These are phyloP conservation scores for Esperia sulphurella DNA, from an alignment of 2,888 invertebrate genomes.

Conservation along the genomic window DNA sequence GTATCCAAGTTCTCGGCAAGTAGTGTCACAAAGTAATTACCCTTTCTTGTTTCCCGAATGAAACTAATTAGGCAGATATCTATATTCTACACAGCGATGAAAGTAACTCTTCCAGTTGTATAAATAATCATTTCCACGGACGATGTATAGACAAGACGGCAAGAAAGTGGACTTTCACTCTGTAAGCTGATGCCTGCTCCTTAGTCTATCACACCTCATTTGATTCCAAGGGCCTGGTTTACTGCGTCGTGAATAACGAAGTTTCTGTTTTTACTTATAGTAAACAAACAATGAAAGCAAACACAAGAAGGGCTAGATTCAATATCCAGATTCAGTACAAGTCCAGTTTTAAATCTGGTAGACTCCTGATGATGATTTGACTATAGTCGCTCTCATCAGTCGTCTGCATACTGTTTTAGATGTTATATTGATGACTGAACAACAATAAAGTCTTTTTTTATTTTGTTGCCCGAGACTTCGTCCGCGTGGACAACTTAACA, in stretches of 20 bases:
- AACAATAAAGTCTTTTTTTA: no score
- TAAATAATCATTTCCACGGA: slow-evolving; percentile 32
- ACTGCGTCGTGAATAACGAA: slow-evolving; percentile 27
- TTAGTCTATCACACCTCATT: slow-evolving; percentile 71
- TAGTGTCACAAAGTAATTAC: no score
- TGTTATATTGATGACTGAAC: no score
- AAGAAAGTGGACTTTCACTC: slow-evolving; percentile 77
- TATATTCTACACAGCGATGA: not conserved
- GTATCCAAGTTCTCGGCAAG: no score
- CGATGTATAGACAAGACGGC: slow-evolving; percentile 48
- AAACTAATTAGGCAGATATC: not conserved
- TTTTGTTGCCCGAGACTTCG: no score
- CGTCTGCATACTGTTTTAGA: no score
- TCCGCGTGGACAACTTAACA: no score
- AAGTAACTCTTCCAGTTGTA: slow-evolving; percentile 40
- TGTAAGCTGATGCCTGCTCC: slow-evolving; percentile 65
- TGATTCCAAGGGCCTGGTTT: slow-evolving; percentile 50
- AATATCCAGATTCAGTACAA: not conserved
- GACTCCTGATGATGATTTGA: no score
- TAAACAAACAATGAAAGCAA: not conserved
- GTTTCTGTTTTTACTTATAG: not conserved
- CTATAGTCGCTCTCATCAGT: no score
- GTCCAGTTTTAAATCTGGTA: no score
- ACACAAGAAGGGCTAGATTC: not conserved
- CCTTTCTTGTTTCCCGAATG: no score